Evolutionary conservation across 2,113 vertebrate species (phyloP).

Genomic region (Garra rufa): DNA sequence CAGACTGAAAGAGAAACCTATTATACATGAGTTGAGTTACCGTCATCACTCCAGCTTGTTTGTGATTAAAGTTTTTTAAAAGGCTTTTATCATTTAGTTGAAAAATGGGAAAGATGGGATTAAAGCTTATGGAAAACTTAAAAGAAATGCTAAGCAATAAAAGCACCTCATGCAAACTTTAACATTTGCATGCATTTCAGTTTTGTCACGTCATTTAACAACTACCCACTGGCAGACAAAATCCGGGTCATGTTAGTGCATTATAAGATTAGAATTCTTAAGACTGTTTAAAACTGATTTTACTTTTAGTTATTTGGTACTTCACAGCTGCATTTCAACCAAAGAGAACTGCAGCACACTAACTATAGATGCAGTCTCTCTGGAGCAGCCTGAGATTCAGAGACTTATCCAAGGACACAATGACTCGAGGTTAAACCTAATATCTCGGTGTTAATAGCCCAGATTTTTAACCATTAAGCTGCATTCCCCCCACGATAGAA

Average conservation of each 20-base stretch:
- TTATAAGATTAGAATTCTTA: neutral
- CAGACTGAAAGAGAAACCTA: too few species aligned
- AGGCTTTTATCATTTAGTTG: too few species aligned
- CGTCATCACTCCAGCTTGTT: too few species aligned
- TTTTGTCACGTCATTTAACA: neutral
- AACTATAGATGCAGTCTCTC: slow-evolving; percentile 10
- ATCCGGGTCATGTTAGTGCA: neutral
- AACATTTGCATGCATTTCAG: neutral
- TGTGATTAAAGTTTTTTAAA: too few species aligned
- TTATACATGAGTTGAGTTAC: too few species aligned
- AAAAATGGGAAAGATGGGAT: too few species aligned
- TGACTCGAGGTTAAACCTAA: slow-evolving; percentile 9
- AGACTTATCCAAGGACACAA: slow-evolving; percentile 13
- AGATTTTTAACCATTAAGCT: slow-evolving; percentile 17
- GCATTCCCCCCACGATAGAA: neutral
- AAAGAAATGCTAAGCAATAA: neutral
- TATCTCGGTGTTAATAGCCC: neutral
- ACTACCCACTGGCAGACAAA: neutral
- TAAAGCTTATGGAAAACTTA: too few species aligned
- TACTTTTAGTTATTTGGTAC: neutral
- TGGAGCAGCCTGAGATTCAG: neutral
- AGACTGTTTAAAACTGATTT: neutral
- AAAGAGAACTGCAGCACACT: neutral
- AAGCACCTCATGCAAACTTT: neutral
- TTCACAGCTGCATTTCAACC: slow-evolving; percentile 4